A percentile compares a stretch with the other conserved stretches of the same genome.
Evolutionary conservation across 37 sponge, comb jelly and placozoan species (phyloP).

Genomic region (Cliona cf. orientalis): DNA sequence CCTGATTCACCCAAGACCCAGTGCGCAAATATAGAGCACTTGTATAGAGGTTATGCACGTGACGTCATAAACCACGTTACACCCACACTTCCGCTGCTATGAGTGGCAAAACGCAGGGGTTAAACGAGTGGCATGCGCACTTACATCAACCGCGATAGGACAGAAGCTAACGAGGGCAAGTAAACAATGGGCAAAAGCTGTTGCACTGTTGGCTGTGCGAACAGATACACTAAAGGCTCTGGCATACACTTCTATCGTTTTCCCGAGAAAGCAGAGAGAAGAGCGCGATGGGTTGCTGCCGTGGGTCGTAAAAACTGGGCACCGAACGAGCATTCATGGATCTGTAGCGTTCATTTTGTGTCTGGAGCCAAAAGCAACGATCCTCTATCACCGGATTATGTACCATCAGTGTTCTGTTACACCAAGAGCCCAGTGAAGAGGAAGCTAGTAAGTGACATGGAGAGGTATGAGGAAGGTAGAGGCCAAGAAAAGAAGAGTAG

Average conservation of each 20-base stretch:
- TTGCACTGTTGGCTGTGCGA: constrained; percentile 42
- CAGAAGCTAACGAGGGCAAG: too few relatives aligned
- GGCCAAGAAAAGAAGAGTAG: constrained; percentile 34
- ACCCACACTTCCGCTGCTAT: too few relatives aligned
- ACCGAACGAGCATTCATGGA: constrained; percentile 14
- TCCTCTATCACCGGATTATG: constrained; percentile 41
- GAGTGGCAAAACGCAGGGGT: too few relatives aligned
- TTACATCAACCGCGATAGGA: too few relatives aligned
- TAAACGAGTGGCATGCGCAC: too few relatives aligned
- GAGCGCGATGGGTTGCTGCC: constrained; percentile 47
- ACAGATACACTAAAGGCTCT: constrained; percentile 26
- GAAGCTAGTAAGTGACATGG: not conserved
- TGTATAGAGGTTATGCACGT: too few relatives aligned
- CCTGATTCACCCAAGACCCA: too few relatives aligned
- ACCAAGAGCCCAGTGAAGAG: constrained; percentile 25
- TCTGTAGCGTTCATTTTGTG: constrained; percentile 35
- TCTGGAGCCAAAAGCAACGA: constrained; percentile 20
- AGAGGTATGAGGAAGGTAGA: constrained; percentile 5
- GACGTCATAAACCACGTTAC: too few relatives aligned
- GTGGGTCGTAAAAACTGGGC: constrained; percentile 45
- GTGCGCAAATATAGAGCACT: too few relatives aligned
- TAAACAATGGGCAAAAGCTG: constrained; percentile 52
- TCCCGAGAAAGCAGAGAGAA: constrained; percentile 23
- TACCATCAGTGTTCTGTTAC: not conserved
- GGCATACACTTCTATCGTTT: constrained; percentile 47